Evolutionary conservation across 2,797 vertebrate genomes (phyloP), one percentile per base, ranked within the genome.

Genomic region (Ateles fusciceps): DNA sequence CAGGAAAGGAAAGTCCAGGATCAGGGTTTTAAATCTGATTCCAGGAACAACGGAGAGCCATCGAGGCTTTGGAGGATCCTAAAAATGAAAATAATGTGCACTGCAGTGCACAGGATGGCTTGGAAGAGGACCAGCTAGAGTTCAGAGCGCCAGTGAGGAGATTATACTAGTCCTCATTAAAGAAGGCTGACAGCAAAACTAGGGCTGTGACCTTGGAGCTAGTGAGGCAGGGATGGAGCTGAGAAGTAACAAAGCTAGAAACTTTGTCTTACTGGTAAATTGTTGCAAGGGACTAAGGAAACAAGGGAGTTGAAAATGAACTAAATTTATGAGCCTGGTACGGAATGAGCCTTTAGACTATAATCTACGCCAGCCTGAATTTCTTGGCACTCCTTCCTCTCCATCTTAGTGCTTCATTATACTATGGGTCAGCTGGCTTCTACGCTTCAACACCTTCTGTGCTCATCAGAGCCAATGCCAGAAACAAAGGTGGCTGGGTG

Each of bases 311-410:
- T 83, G 26, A 91, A 96, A 78, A 85, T 28, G 68, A 64, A 86
- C 84, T 33, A 15, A 88, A 22, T 94, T 90, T 80, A 68, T 71
- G 88, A 90, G 76, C 11, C 71, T 50, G 42, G 11, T 44, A 5
- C 55, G 80, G 75, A 93, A 87, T 1, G 4, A 89, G 75, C 33
- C 88, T 89, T 81, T 55, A 57, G 79, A 89, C 80, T 61, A 42
- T 24, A 50, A 81, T 44, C 44, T 39, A 14, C 30, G 52, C 36
- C 87, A 89, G 79, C 48, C 71, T 22, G 2, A 86, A 59, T 92
- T 87, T 83, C 95, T 64, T 87, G 61, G 85, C 91, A 87, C 85
- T 79, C 92, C 64, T 91, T 88, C 92, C 36, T 64, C 55, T 83
- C 28, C 61, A 28, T 46, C 46, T 80, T 15, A 86, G 55, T 76